phyloP scores from a whole-genome alignment of 1,140 invertebrate genomes.

The Cotesia vestalis region DNA sequence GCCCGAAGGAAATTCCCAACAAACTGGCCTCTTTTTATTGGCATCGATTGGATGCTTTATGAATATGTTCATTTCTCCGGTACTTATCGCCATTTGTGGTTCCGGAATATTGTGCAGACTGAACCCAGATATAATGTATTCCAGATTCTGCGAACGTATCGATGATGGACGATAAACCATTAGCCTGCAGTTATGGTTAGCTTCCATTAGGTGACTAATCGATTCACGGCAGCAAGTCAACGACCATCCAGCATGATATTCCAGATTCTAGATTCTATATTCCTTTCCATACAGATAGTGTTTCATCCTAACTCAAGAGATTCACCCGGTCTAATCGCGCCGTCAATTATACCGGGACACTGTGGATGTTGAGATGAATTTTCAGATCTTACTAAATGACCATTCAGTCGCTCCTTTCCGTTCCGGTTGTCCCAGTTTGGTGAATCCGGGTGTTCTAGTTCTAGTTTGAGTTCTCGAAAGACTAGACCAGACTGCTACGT shows the following conservation, averaged over 20 bases:
- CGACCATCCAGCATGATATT: background rate
- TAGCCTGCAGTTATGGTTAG: background rate
- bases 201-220: slow-evolving; percentile 24
- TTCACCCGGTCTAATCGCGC: slow-evolving; percentile 18
- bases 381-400: slow-evolving; percentile 18
- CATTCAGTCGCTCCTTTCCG: background rate
- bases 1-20: slow-evolving; percentile 10
- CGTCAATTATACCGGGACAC: slow-evolving; percentile 20
- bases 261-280: too few species aligned
- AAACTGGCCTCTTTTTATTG: slow-evolving; percentile 13
- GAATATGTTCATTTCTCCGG: too few species aligned
- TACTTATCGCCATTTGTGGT: too few species aligned
- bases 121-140: background rate
- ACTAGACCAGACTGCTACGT: too few species aligned
- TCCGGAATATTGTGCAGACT: too few species aligned
- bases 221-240: slow-evolving; percentile 11
- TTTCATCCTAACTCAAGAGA: background rate
- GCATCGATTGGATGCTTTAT: background rate
- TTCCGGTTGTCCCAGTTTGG: slow-evolving; percentile 22
- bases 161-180: slow-evolving; percentile 28
- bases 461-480: too few species aligned
- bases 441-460: too few species aligned
- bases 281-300: background rate
- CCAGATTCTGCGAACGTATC: background rate
- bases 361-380: slow-evolving; percentile 25